Evolutionary conservation across 2,888 invertebrate genomes (phyloP).

Genomic region (Trypoxylon attenuatum): DNA sequence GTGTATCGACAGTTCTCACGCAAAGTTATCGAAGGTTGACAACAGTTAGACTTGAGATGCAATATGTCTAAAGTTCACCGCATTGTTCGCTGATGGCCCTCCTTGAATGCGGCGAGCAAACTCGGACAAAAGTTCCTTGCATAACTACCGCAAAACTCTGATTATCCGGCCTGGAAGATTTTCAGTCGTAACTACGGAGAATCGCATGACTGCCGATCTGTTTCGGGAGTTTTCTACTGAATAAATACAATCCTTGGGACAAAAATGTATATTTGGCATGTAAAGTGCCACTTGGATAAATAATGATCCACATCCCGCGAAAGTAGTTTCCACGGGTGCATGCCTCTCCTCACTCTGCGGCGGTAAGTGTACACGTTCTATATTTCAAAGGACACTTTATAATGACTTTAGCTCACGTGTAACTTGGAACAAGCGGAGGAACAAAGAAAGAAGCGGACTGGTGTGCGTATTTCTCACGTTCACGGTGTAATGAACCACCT

Average conservation of each 20-base stretch:
- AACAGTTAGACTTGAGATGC: conserved; percentile 1
- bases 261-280: no score
- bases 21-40: conserved; percentile 1
- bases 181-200: no score
- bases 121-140: neutral
- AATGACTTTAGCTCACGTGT: conserved; percentile 24
- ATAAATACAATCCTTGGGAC: no score
- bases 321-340: neutral
- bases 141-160: neutral
- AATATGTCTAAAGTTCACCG: conserved; percentile 15
- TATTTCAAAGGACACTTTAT: conserved; percentile 24
- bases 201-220: no score
- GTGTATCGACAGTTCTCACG: conserved; percentile 5
- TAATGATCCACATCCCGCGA: neutral
- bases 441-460: conserved; percentile 10
- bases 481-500: conserved; percentile 27
- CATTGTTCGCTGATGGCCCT: neutral
- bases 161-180: neutral
- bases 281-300: no score
- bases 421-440: conserved; percentile 10
- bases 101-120: neutral
- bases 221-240: no score
- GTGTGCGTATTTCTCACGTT: conserved; percentile 46
- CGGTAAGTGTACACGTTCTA: conserved; percentile 9
- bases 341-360: neutral